Evolutionary conservation across 2,888 invertebrate species (phyloP), one percentile per base, ranked within the genome.

Genomic region (Chrysina gloriosa): DNA sequence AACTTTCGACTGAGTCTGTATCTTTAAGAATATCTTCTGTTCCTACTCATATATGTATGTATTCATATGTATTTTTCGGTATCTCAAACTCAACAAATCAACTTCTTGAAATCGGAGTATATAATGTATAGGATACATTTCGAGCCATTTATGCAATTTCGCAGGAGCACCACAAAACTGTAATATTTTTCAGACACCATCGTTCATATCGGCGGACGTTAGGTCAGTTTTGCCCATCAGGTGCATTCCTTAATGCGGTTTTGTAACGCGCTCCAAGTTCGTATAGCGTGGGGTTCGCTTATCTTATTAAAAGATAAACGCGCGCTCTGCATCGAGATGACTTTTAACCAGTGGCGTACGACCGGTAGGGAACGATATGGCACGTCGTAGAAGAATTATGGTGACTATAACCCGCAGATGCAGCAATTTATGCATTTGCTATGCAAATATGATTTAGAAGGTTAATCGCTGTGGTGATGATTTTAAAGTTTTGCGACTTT

Each of bases 261-360:
- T 11, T 16, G 16, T 3, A 29, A 29, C 16, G 5, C 11, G 16
- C 39, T 39, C 3, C 16, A 39, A 16, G 14, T 7, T 14, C 7
- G 11, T 39, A 39, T 39, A 39, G 16, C 39, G 16, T 39, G 16
- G 39, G 9, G 39, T 39, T 39, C 52, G 9, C 52, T 52, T 52
- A 52, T 27, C 52, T 23, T 27, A 52, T 52, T 52, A 23, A 25
- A 14, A 21, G 52, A 52, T 52, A 52, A 52, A 52, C 27, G 52
- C 11, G 14, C 52, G 14, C 21, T 52, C 52, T 27, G 29, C 52
- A 27, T 48, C 52, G 23, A 52, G 52, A 52, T 25, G 25, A 27
- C 52, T 52, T 52, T 27, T 25, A 29, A 52, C 14, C 52, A 52
- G 14, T 25, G 29, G 29, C 25, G 25, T n/a, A 25, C 9, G n/a